phyloP scores from a whole-genome alignment of 2,888 invertebrate genomes.

The Nymphalis urticae region DNA sequence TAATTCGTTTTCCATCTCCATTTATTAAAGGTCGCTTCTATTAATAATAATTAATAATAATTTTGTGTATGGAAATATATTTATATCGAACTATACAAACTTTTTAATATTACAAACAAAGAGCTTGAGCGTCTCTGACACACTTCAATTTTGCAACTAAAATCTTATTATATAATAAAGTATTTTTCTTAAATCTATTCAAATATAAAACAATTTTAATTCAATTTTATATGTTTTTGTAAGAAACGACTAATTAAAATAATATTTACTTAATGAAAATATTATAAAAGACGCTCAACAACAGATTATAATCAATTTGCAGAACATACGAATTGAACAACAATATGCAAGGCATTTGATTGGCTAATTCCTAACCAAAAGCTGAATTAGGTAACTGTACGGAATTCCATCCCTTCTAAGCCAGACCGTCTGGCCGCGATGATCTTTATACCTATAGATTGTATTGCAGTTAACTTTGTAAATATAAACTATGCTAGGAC shows the following conservation, averaged over 20 bases:
- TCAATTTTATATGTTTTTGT: no score
- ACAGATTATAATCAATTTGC: not conserved
- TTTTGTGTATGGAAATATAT: not conserved
- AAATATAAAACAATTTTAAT: no score
- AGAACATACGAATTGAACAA: conserved; percentile 14
- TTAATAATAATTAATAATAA: not conserved
- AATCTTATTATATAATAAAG: no score
- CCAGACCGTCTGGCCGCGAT: conserved; percentile 25
- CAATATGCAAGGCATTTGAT: conserved; percentile 23
- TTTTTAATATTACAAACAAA: not conserved
- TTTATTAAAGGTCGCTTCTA: not conserved
- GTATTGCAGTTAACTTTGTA: conserved; percentile 15
- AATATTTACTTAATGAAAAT: not conserved
- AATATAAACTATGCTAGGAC: conserved; percentile 2
- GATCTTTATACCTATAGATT: conserved; percentile 31
- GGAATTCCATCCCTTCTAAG: conserved; percentile 58
- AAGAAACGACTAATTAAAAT: no score
- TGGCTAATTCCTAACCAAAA: conserved; percentile 47
- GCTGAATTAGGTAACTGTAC: conserved; percentile 68
- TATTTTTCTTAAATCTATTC: no score
- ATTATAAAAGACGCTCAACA: conserved; percentile 3
- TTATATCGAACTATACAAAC: not conserved
- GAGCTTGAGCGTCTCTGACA: not conserved
- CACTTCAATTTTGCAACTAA: not conserved
- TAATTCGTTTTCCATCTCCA: conserved; percentile 15